Base-by-base conservation (phyloP, 1,140 invertebrate genomes). In the Drosophila kikkawai region DNA sequence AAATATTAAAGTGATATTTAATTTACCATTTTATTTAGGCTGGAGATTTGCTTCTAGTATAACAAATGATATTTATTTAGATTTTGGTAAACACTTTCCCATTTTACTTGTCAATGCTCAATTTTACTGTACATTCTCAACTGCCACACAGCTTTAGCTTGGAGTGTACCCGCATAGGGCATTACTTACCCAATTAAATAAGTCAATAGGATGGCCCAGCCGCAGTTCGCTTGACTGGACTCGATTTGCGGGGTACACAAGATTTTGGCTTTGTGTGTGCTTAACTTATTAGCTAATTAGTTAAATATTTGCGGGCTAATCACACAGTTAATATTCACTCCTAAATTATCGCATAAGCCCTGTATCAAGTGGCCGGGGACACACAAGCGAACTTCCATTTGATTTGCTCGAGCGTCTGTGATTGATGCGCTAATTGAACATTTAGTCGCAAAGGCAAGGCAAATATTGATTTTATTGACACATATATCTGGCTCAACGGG, bases 381-480 rank as follows among this genome's bases (percentile, higher is more conserved):
- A 58, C 53, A 37, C 53, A 51, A 17, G 36, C 45, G 51, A 70
- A 48, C 53, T 71, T 26, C 69, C 71, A 59, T 75, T 75, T 75
- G 57, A 74, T 45, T 74, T 69, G 58, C 41, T 75, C 29, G 50
- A 39, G 60, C 39, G 47, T 47, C 68, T 65, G 53, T 86, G 82
- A 79, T 86, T 86, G 75, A 79, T 82, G 79, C 66, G 75, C 79
- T 86, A 79, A 86, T 86, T 86, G 70, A 86, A 82, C 70, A 68
- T 82, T 82, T 86, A 77, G 70, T 75, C 75, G 61, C 67, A 75
- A 68, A 58, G 74, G 75, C 69, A 82, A 66, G 59, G 64, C 57
- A 78, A 85, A 85, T 85, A 85, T 85, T 85, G 68, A 85, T 85
- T 78, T 84, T 85, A 79, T 80, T 79, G 80, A 68, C 70, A 84